phyloP scores from a whole-genome alignment of 1,140 invertebrate genomes.

The Homarus americanus region DNA sequence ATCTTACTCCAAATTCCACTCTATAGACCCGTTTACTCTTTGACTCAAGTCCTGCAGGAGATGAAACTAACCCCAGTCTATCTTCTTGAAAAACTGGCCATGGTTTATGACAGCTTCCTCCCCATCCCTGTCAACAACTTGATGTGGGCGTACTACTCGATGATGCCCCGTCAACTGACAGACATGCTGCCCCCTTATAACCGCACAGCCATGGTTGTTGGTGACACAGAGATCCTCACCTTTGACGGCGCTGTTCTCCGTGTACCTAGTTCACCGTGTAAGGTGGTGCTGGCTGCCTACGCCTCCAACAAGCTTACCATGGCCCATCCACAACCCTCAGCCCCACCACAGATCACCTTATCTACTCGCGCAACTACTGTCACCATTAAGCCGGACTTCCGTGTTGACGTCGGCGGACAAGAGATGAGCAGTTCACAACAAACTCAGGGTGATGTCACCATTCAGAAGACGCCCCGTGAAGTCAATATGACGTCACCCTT shows the following conservation, averaged over 20 bases:
- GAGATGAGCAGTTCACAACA: not conserved
- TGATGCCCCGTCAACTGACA: not conserved
- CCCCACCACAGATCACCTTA: conserved; percentile 36
- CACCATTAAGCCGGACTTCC: conserved; percentile 9
- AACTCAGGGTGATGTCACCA: not conserved
- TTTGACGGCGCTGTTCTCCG: conserved; percentile 41
- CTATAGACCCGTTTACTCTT: not conserved
- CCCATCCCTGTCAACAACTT: not conserved
- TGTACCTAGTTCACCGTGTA: conserved; percentile 15
- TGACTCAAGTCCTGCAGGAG: not conserved
- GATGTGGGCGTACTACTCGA: conserved; percentile 6
- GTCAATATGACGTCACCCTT: not conserved
- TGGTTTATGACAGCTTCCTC: not conserved
- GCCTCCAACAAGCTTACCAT: conserved; percentile 16
- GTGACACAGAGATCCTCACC: conserved; percentile 41
- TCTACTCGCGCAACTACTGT: not conserved
- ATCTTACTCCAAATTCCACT: not conserved
- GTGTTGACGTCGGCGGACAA: not conserved
- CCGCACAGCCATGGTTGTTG: conserved; percentile 39
- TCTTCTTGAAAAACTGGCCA: not conserved
- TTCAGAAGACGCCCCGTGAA: not conserved
- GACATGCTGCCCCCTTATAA: conserved; percentile 46
- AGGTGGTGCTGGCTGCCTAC: conserved; percentile 28
- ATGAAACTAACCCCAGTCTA: not conserved
- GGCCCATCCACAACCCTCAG: not conserved